Percentiles rank a stretch among this genome's conserved stretches.
Conservation (phyloP, 2,888 invertebrate species). For the Pyrrhosoma nymphula region DNA sequence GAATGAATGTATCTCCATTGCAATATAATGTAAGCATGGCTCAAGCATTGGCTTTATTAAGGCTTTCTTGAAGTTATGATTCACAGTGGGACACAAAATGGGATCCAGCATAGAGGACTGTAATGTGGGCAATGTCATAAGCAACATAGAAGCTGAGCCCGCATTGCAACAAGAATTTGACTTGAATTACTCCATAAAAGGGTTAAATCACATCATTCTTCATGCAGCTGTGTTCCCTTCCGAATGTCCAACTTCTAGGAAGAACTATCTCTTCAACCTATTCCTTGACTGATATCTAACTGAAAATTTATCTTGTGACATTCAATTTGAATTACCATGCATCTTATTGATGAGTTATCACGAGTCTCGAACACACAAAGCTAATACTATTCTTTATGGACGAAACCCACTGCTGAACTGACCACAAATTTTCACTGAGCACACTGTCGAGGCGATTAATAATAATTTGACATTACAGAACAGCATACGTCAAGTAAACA, state of each 20-base stretch:
- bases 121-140: slow-evolving; percentile 19
- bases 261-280: slow-evolving; percentile 31
- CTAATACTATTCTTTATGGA: not conserved
- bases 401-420: not conserved
- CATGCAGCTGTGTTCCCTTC: slow-evolving; percentile 54
- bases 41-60: slow-evolving; percentile 16
- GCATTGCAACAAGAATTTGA: not conserved
- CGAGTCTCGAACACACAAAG: not conserved
- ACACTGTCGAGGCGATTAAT: not conserved
- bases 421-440: slow-evolving; percentile 21
- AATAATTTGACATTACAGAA: slow-evolving; percentile 24
- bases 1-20: not conserved
- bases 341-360: not conserved
- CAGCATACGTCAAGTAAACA: slow-evolving; percentile 47
- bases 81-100: not conserved
- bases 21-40: slow-evolving; percentile 29
- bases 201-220: slow-evolving; percentile 40
- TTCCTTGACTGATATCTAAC: slow-evolving; percentile 2
- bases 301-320: not conserved
- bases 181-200: not conserved
- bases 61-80: not conserved
- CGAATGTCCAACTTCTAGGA: slow-evolving; percentile 63
- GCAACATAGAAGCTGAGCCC: slow-evolving; percentile 16
- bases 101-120: slow-evolving; percentile 3
- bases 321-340: slow-evolving; percentile 28